Evolutionary conservation across 2,888 invertebrate genomes (phyloP).

Genomic region (Cosmia pyralina): DNA sequence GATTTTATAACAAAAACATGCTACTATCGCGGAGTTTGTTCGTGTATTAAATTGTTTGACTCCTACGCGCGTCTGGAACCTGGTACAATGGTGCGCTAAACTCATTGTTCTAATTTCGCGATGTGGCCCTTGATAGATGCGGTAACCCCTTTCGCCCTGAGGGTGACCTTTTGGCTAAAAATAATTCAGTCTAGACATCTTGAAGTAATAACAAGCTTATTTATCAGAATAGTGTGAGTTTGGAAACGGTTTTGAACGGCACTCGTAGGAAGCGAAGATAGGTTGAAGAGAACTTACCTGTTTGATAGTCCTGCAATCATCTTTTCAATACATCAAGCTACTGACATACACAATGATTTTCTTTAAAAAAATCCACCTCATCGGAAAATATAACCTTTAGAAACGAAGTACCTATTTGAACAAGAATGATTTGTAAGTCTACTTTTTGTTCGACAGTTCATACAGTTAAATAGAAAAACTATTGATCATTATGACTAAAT

Average conservation of each 20-base stretch:
- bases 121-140: conserved; percentile 32
- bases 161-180: conserved; percentile 17
- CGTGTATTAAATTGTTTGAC: conserved; percentile 66
- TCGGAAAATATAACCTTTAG: conserved; percentile 10
- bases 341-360: neutral
- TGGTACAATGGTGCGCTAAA: conserved; percentile 66
- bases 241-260: neutral
- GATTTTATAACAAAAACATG: conserved; percentile 73
- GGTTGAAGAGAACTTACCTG: neutral
- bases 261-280: neutral
- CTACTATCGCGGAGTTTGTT: conserved; percentile 68
- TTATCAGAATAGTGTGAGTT: no score
- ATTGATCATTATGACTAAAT: conserved; percentile 51
- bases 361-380: neutral
- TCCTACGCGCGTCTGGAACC: conserved; percentile 74
- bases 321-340: neutral
- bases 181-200: conserved; percentile 22
- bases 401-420: conserved; percentile 18
- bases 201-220: neutral
- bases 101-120: conserved; percentile 52
- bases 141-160: conserved; percentile 39
- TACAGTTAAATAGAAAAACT: conserved; percentile 38
- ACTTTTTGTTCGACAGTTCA: conserved; percentile 9
- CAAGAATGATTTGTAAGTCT: conserved; percentile 11
- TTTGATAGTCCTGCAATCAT: conserved; percentile 1